These are phyloP conservation scores for Ivindomyrus marchei DNA, from an alignment of 2,113 vertebrate species.

Conservation along the genomic window DNA sequence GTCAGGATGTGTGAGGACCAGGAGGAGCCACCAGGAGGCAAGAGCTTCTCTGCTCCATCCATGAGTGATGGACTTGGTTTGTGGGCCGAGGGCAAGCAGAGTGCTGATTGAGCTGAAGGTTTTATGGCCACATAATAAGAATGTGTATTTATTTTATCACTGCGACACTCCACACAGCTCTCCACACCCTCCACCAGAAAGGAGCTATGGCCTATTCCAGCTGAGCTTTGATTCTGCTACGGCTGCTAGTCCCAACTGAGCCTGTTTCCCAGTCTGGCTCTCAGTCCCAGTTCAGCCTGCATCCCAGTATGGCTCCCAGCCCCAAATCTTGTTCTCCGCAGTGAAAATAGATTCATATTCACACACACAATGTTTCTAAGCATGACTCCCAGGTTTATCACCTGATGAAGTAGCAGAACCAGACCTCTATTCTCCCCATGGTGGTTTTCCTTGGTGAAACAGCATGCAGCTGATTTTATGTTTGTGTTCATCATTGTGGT, in stretches of 20 bases:
- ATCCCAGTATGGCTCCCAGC: not conserved
- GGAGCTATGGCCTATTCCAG: not conserved
- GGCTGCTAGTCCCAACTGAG: too few relatives aligned
- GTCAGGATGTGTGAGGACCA: not conserved
- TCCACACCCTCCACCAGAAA: too few relatives aligned
- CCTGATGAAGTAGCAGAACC: not conserved
- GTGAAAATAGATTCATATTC: not conserved
- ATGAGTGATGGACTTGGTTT: not conserved
- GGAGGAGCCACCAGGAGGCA: not conserved
- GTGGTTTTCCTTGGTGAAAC: conserved; percentile 25
- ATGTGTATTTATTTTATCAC: not conserved
- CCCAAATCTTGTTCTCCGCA: not conserved
- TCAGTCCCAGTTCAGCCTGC: not conserved
- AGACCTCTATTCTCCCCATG: conserved; percentile 11
- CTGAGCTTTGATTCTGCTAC: not conserved
- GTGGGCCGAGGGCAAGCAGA: not conserved
- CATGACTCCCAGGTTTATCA: not conserved
- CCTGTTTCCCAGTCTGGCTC: not conserved
- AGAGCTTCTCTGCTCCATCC: not conserved
- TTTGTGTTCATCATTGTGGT: conserved; percentile 33
- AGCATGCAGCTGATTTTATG: conserved; percentile 39
- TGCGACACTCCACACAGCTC: not conserved
- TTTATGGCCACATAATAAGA: not conserved
- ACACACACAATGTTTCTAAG: not conserved
- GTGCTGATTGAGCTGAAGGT: not conserved